Conservation (phyloP, 2,797 vertebrate species). For the Novumbra hubbsi region DNA sequence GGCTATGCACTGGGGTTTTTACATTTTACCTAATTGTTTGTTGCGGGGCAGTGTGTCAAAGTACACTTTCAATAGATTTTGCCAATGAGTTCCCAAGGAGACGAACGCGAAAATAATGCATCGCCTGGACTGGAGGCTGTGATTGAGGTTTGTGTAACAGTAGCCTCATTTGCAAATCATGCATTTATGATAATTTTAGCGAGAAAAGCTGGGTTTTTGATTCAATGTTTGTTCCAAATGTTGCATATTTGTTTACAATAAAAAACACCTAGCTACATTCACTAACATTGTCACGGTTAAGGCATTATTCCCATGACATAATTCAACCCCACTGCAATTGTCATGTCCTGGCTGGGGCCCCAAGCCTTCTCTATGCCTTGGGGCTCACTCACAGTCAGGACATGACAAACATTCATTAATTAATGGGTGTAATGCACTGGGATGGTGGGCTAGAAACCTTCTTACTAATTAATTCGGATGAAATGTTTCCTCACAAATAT, state of each 20-base stretch:
- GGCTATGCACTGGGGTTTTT: background rate
- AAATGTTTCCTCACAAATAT: background rate
- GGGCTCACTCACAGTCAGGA: too few species aligned
- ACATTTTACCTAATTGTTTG: background rate
- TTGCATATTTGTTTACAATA: background rate
- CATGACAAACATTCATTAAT: too few species aligned
- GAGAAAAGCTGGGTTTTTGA: background rate
- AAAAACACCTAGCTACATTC: too few species aligned
- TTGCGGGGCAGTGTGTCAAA: background rate
- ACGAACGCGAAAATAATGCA: conserved; percentile 21
- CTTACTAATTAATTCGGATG: background rate
- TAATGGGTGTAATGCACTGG: background rate
- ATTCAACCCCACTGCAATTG: too few species aligned
- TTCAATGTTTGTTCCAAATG: background rate
- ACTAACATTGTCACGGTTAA: too few species aligned
- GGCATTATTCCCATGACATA: too few species aligned
- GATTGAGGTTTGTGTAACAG: conserved; percentile 71
- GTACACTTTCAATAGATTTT: background rate
- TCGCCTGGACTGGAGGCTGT: conserved; percentile 71
- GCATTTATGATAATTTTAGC: background rate
- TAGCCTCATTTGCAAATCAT: background rate
- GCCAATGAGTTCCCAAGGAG: conserved; percentile 62
- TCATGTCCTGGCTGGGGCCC: too few species aligned
- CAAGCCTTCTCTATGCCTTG: too few species aligned
- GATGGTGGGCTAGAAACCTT: background rate